Evolutionary conservation across 1,140 invertebrate genomes (phyloP), one percentile per base, ranked within the genome.

Genomic region (Musca vetustissima): DNA sequence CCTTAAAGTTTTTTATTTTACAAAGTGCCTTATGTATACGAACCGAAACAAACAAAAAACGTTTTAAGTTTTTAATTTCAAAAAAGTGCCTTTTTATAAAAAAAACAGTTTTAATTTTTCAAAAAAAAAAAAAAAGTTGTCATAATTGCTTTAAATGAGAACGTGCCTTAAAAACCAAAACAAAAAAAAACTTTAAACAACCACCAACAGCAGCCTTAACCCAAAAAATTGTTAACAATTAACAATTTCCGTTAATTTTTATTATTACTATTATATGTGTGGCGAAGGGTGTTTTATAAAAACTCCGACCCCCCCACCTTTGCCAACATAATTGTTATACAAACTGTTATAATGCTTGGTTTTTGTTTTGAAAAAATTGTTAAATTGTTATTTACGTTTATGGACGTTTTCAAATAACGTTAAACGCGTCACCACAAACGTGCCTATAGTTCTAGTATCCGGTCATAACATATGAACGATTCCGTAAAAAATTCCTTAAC

Each of bases 401-500:
- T 53, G 48, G 53, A 69, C 68, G 64, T 64, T 28, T 43, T 49
- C 36, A 64, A 9, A 61, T 36, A 61, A 61, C 57, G 57, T 61
- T 61, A 43, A 64, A 57, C 73, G 55, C 70, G 73, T 72, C 76
- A 77, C 74, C 76, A 77, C 76, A 77, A 77, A 77, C 76, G 76
- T 77, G 77, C 77, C 77, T 78, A 77, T 77, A 65, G 73, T 77
- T 70, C 74, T 73, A 75, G 73, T 49, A 57, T 55, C 48, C 32
- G 24, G 57, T 17, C 57, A 32, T 21, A 61, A 61, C 57, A 61
- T 61, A 61, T n/a, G n/a, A n/a, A n/a, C n/a, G 57, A 61, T 61
- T 61, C 57, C 17, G n/a, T n/a, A n/a, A n/a, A n/a, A 61, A 43
- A 61, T 21, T 57, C 53, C 9, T 59, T 55, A 65, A 70, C 36